Evolutionary conservation across 2,888 invertebrate species (phyloP).

Genomic region (Chalcosyrphus nemorum): DNA sequence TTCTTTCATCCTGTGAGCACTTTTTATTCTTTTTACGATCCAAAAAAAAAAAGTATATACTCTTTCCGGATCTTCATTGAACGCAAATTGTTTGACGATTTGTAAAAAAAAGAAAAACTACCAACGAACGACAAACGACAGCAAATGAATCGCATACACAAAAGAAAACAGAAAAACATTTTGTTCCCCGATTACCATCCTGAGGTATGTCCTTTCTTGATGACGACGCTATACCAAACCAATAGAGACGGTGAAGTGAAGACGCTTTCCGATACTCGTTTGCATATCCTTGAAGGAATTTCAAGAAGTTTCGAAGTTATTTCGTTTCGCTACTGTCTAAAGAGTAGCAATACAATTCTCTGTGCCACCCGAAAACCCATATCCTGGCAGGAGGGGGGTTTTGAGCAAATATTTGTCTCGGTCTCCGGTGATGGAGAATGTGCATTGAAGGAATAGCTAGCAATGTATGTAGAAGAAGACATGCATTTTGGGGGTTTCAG

Average conservation of each 20-base stretch:
- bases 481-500: conserved; percentile 15
- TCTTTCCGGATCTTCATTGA: conserved; percentile 13
- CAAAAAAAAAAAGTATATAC: too few species aligned
- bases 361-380: background rate
- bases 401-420: background rate
- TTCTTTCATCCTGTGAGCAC: background rate
- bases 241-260: conserved; percentile 12
- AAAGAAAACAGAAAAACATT: conserved; percentile 36
- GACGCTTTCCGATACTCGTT: conserved; percentile 38
- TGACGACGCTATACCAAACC: background rate
- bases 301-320: conserved; percentile 10
- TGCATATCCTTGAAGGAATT: conserved; percentile 35
- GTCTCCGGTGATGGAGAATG: background rate
- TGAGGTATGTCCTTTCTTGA: too few species aligned
- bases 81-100: conserved; percentile 55
- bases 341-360: background rate
- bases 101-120: conserved; percentile 5
- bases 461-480: conserved; percentile 11
- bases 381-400: background rate
- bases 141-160: conserved; percentile 47
- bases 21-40: background rate
- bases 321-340: background rate
- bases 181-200: too few species aligned
- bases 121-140: background rate
- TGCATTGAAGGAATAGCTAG: conserved; percentile 34